Evolutionary conservation across 2,113 vertebrate genomes (phyloP).

Genomic region (Isurus oxyrinchus): DNA sequence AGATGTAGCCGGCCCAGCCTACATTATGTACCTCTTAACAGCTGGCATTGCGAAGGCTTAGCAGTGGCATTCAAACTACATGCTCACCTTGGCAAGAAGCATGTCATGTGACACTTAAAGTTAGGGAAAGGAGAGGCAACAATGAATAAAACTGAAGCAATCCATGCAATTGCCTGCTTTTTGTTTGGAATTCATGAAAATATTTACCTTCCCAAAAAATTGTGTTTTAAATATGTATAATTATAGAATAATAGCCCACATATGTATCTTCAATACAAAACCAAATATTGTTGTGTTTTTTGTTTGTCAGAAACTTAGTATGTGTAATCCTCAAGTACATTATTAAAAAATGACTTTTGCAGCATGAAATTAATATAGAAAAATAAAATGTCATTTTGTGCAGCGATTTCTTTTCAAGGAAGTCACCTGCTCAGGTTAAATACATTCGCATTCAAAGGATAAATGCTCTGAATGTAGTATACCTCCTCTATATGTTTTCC

Average conservation of each 20-base stretch:
- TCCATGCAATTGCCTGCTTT: not conserved
- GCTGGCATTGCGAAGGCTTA: not conserved
- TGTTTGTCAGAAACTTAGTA: not conserved
- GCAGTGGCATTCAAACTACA: not conserved
- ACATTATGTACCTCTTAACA: not conserved
- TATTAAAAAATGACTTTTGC: not conserved
- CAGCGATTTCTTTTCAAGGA: not conserved
- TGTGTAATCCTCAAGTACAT: not conserved
- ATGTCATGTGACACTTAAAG: not conserved
- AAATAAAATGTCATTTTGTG: not conserved
- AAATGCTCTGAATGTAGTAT: not conserved
- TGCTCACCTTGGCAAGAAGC: not conserved
- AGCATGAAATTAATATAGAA: not conserved
- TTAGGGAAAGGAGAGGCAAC: not conserved
- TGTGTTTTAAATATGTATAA: not conserved
- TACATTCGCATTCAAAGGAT: not conserved
- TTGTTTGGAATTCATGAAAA: not conserved
- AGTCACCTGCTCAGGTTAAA: not conserved
- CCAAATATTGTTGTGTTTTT: not conserved
- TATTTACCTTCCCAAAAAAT: not conserved
- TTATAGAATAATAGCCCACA: not conserved
- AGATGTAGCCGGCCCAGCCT: not conserved
- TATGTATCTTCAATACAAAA: not conserved
- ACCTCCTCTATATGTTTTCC: not conserved
- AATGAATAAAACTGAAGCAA: not conserved